Percentiles rank a stretch among this genome's conserved stretches.
phyloP scores from a whole-genome alignment of 2,888 invertebrate species.

The Stenurella melanura region DNA sequence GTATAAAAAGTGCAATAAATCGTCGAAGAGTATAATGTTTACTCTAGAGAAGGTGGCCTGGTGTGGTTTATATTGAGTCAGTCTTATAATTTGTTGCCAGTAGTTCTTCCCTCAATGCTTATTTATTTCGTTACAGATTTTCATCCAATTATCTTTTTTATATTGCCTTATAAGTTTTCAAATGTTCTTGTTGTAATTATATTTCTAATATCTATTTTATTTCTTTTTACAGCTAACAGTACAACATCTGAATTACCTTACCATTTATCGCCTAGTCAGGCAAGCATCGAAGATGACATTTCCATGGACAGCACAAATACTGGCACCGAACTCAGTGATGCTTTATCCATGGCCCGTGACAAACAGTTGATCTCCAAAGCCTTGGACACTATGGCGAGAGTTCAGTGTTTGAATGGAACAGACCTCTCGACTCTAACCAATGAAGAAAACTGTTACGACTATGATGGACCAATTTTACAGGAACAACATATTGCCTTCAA shows the following conservation, averaged over 20 bases:
- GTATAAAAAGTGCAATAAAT: too few species aligned
- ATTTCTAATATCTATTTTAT: not conserved
- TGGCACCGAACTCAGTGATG: slow-evolving; percentile 76
- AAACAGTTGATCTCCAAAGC: slow-evolving; percentile 80
- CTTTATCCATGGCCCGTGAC: slow-evolving; percentile 79
- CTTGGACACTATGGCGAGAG: slow-evolving; percentile 80
- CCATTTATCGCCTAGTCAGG: slow-evolving; percentile 72
- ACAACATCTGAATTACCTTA: slow-evolving; percentile 67
- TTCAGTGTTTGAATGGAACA: slow-evolving; percentile 70
- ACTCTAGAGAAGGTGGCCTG: too few species aligned
- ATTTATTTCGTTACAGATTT: too few species aligned
- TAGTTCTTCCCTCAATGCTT: too few species aligned
- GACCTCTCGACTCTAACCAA: slow-evolving; percentile 65
- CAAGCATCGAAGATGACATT: slow-evolving; percentile 76
- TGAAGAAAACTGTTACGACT: slow-evolving; percentile 71
- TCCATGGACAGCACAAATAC: slow-evolving; percentile 76
- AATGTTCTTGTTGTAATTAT: too few species aligned
- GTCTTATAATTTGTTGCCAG: too few species aligned
- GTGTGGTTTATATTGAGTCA: too few species aligned
- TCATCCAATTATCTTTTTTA: too few species aligned
- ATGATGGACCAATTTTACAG: slow-evolving; percentile 80
- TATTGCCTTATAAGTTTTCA: too few species aligned
- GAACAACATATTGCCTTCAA: slow-evolving; percentile 84
- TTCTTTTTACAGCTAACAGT: slow-evolving; percentile 61
- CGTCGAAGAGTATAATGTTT: too few species aligned